Conservation (phyloP, 2,797 vertebrate genomes). For the Lagocephalus sceleratus region DNA sequence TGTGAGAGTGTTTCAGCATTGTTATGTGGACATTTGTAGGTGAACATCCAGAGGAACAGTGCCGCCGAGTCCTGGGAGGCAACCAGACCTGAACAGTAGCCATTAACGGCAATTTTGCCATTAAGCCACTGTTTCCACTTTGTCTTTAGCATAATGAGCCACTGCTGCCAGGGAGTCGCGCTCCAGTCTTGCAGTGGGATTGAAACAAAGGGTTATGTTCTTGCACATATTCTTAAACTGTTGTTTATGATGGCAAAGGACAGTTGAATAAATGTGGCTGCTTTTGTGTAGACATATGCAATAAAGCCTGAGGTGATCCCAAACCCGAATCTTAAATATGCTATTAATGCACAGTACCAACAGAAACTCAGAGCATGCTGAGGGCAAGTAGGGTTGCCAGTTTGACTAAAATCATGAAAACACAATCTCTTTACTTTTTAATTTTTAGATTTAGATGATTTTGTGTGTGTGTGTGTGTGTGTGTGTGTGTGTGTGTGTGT, state of each 20-base stretch:
- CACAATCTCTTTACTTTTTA: too few species aligned
- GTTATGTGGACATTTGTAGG: too few species aligned
- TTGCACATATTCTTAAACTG: background rate
- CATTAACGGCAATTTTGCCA: slow-evolving; percentile 3
- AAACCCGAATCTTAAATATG: background rate
- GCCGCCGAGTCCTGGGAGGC: background rate
- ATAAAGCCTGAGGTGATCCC: background rate
- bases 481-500: too few species aligned
- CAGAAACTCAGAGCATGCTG: background rate
- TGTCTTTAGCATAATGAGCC: slow-evolving; percentile 8
- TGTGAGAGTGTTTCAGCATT: too few species aligned
- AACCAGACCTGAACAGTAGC: background rate
- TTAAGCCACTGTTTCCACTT: background rate
- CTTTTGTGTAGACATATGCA: background rate
- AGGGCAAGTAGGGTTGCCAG: background rate
- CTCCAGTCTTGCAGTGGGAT: slow-evolving; percentile 12
- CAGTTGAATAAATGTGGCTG: background rate
- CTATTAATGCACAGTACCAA: background rate
- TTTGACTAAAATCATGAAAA: too few species aligned
- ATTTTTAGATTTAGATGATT: too few species aligned
- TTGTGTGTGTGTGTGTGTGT: too few species aligned
- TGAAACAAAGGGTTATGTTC: slow-evolving; percentile 2
- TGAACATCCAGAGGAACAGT: slow-evolving; percentile 2
- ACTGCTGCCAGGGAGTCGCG: slow-evolving; percentile 7
- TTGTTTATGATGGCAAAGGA: too few species aligned